A percentile compares a stretch with the other conserved stretches of the same genome.
phyloP scores from a whole-genome alignment of 2,888 invertebrate species.

The Petrolisthes manimaculis region DNA sequence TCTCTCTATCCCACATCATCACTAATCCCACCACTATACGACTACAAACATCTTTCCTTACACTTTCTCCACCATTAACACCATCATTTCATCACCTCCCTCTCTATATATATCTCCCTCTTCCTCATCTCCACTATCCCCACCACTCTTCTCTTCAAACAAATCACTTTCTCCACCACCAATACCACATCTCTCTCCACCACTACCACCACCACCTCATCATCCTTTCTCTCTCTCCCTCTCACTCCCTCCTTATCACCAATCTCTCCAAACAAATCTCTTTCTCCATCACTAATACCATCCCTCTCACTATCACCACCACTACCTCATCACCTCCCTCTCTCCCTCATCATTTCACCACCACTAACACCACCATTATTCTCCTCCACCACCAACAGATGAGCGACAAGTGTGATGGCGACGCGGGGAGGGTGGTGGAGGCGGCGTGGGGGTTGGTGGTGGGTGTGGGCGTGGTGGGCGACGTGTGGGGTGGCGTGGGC shows the following conservation, averaged over 20 bases:
- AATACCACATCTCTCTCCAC: background rate
- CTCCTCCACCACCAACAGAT: slow-evolving; percentile 16
- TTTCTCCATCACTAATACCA: background rate
- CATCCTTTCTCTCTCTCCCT: background rate
- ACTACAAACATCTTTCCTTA: background rate
- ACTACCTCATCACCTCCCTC: background rate
- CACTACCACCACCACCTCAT: background rate
- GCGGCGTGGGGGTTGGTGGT: slow-evolving; percentile 11
- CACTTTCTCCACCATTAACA: background rate
- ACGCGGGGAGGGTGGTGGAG: slow-evolving; percentile 23
- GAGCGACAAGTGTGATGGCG: slow-evolving; percentile 49
- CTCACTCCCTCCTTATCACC: background rate
- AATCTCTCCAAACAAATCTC: background rate
- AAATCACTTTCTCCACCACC: slow-evolving; percentile 17
- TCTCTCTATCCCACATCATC: background rate
- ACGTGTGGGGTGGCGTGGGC: slow-evolving; percentile 7
- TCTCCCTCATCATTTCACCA: background rate
- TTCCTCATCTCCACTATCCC: background rate
- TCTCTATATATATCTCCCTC: background rate
- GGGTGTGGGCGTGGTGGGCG: slow-evolving; percentile 38
- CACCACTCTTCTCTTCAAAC: background rate
- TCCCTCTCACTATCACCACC: background rate
- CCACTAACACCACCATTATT: background rate
- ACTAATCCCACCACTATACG: background rate
- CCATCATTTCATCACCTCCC: background rate